phyloP scores from a whole-genome alignment of 2,888 invertebrate species.

The Marronus borbonicus region DNA sequence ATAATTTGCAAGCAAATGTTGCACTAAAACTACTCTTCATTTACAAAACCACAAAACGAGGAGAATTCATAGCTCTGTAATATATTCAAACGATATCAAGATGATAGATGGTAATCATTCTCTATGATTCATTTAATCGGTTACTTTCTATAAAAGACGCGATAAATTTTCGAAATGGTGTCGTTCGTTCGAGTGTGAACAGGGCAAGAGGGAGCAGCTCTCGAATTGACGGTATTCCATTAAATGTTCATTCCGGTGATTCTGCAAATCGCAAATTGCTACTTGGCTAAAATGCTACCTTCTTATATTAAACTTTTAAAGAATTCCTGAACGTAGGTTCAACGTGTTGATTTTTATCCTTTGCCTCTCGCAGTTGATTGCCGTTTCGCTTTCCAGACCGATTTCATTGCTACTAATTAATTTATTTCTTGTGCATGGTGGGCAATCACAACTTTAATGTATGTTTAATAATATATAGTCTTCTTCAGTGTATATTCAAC shows the following conservation, averaged over 20 bases:
- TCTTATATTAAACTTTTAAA: not conserved
- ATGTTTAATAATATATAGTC: too few species aligned
- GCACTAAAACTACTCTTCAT: not conserved
- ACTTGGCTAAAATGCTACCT: constrained; percentile 12
- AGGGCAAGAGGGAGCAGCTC: not conserved
- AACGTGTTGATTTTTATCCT: constrained; percentile 2
- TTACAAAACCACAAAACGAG: not conserved
- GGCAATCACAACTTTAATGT: too few species aligned
- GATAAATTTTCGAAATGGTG: constrained; percentile 34
- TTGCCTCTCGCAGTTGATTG: not conserved
- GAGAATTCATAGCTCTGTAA: constrained; percentile 11
- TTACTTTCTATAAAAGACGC: constrained; percentile 27
- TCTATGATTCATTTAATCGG: constrained; percentile 31
- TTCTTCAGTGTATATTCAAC: too few species aligned
- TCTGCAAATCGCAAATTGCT: constrained; percentile 25
- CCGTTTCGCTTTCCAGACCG: not conserved
- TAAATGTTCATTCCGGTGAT: constrained; percentile 23
- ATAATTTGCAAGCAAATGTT: too few species aligned
- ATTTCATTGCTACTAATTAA: too few species aligned
- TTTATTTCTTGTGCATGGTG: too few species aligned
- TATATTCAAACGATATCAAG: constrained; percentile 31
- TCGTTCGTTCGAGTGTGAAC: constrained; percentile 12
- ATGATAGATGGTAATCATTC: constrained; percentile 37
- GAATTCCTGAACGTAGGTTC: not conserved
- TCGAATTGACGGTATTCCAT: constrained; percentile 20